Base-by-base conservation (phyloP, 2,888 invertebrate species). In the Acanthosepion esculentum region DNA sequence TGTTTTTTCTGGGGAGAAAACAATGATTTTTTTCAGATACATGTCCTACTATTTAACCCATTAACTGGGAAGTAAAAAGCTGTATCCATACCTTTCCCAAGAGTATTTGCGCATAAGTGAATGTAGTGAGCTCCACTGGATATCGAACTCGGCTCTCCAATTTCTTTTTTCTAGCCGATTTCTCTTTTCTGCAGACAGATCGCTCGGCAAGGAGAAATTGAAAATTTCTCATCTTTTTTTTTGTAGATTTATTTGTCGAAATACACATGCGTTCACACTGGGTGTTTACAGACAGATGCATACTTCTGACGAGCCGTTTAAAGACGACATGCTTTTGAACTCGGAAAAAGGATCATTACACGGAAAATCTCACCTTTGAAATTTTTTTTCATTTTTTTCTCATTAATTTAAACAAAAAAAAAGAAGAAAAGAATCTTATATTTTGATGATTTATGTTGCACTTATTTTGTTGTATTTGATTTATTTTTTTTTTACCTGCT, bases 311-410 rank as follows among this genome's bases (percentile, higher is more conserved):
- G n/a, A 78, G n/a, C n/a, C n/a, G 78, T 78, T 78, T n/a, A n/a
- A n/a, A n/a, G n/a, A n/a, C n/a, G 78, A 78, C 78, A n/a, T 78
- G 5, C 15, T n/a, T 78, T 78, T 78, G 78, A 78, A 78, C 78
- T 78, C 6, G 1, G n/a, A 29, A 29, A 78, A 3, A n/a, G 29
- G 78, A n/a, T 78, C 78, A n/a, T n/a, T 78, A 78, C 78, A 78
- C 78, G 78, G 12, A 78, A 78, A n/a, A n/a, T n/a, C n/a, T n/a
- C n/a, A 78, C 78, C 78, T 78, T 78, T 78, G 78, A 78, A 78
- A 78, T 12, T n/a, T 33, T 2, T 33, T n/a, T 33, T 15, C 0
- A n/a, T 33, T 64, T 29, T 33, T 78, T 15, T 78, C 78, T n/a
- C 33, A 33, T 78, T 78, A 78, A 10, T 10, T 78, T 29, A 78